These are phyloP conservation scores for Laterallus jamaicensis DNA, from an alignment of 2,113 vertebrate species.

Conservation along the genomic window DNA sequence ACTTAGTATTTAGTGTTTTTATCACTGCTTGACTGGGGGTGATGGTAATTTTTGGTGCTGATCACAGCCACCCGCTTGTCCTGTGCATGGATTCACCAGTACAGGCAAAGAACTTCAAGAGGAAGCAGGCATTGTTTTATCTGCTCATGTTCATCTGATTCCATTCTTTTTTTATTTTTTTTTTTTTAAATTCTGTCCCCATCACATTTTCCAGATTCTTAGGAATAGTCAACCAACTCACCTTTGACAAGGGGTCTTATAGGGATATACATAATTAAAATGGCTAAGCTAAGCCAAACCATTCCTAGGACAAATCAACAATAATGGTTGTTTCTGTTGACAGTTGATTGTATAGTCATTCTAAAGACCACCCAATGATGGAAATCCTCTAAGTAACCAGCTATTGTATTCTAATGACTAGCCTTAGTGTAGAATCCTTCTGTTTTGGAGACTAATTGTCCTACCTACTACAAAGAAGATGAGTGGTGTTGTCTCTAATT, in stretches of 20 bases:
- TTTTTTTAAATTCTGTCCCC: not conserved
- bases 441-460: not conserved
- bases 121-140: not conserved
- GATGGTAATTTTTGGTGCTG: not conserved
- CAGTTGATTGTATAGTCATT: not conserved
- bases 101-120: not conserved
- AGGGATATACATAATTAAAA: not conserved
- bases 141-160: not conserved
- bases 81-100: not conserved
- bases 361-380: not conserved
- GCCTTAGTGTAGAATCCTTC: not conserved
- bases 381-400: not conserved
- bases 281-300: not conserved
- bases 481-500: not conserved
- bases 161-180: not conserved
- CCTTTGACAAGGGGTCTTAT: not conserved
- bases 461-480: not conserved
- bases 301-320: not conserved
- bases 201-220: not conserved
- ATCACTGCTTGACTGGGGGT: not conserved
- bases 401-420: not conserved
- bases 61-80: not conserved
- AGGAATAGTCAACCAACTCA: not conserved
- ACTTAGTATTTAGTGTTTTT: not conserved
- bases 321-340: not conserved